Evolutionary conservation across 1,140 invertebrate species (phyloP).

Genomic region (Cataglyphis hispanica): DNA sequence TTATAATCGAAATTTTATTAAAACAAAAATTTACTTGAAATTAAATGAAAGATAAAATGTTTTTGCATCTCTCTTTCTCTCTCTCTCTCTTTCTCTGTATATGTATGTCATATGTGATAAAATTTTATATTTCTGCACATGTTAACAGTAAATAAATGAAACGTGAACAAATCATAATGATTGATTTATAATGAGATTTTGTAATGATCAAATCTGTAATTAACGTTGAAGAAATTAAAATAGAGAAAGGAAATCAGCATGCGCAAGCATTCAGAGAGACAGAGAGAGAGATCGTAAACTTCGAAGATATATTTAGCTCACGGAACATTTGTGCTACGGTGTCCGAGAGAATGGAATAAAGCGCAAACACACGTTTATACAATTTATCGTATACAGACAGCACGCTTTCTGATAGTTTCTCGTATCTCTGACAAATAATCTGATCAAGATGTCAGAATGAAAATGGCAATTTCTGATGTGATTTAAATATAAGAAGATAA

Average conservation of each 20-base stretch:
- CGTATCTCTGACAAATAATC: neutral
- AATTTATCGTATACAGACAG: slow-evolving; percentile 4
- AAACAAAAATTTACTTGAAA: neutral
- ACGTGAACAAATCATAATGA: neutral
- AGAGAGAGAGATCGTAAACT: slow-evolving; percentile 5
- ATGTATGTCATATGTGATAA: too few relatives aligned
- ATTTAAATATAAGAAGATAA: slow-evolving; percentile 24
- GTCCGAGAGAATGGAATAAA: slow-evolving; percentile 4
- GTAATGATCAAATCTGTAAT: neutral
- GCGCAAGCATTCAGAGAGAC: neutral
- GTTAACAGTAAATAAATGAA: neutral
- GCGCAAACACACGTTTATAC: slow-evolving; percentile 12
- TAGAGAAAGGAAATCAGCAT: neutral
- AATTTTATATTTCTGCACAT: neutral
- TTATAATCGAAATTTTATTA: neutral
- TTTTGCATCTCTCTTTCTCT: neutral
- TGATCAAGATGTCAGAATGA: slow-evolving; percentile 4
- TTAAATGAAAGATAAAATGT: neutral
- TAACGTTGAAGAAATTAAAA: neutral
- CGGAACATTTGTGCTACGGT: slow-evolving; percentile 2
- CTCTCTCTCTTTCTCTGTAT: too few relatives aligned
- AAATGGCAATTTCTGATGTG: slow-evolving; percentile 13
- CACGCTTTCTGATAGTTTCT: neutral
- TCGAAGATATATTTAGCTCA: slow-evolving; percentile 35
- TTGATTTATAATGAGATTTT: slow-evolving; percentile 6